Conservation (phyloP, 1,140 invertebrate genomes). For the Oryzaephilus surinamensis region DNA sequence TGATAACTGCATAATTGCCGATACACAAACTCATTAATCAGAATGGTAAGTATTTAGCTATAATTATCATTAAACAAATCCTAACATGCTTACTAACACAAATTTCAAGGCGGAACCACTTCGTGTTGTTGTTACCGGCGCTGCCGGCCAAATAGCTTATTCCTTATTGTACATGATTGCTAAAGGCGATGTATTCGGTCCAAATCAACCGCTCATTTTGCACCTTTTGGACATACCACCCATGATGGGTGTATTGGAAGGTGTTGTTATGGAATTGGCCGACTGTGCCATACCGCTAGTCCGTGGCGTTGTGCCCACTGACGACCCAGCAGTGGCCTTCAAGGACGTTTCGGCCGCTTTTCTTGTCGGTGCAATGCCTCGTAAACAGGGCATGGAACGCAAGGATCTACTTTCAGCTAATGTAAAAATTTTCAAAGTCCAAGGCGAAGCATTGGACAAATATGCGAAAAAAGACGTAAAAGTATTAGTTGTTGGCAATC, state of each 20-base stretch:
- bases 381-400: slow-evolving; percentile 97
- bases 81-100: too few relatives aligned
- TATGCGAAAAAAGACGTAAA: slow-evolving; percentile 92
- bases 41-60: too few relatives aligned
- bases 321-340: slow-evolving; percentile 81
- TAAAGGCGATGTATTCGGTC: slow-evolving; percentile 94
- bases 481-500: slow-evolving; percentile 96
- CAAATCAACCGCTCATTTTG: slow-evolving; percentile 77
- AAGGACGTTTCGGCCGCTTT: slow-evolving; percentile 97
- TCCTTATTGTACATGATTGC: slow-evolving; percentile 89
- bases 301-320: slow-evolving; percentile 73
- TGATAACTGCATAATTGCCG: too few relatives aligned
- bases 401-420: slow-evolving; percentile 94
- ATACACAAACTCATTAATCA: too few relatives aligned
- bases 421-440: slow-evolving; percentile 96
- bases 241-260: slow-evolving; percentile 90
- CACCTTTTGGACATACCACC: slow-evolving; percentile 90
- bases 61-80: too few relatives aligned
- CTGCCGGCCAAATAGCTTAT: slow-evolving; percentile 98
- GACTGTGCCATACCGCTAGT: slow-evolving; percentile 94
- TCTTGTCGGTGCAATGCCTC: slow-evolving; percentile 96
- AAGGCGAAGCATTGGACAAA: slow-evolving; percentile 87
- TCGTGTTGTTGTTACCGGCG: slow-evolving; percentile 92
- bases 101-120: slow-evolving; percentile 64
- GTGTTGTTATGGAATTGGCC: slow-evolving; percentile 93